Conservation (phyloP, 2,888 invertebrate species). For the Euzetes globulus region DNA sequence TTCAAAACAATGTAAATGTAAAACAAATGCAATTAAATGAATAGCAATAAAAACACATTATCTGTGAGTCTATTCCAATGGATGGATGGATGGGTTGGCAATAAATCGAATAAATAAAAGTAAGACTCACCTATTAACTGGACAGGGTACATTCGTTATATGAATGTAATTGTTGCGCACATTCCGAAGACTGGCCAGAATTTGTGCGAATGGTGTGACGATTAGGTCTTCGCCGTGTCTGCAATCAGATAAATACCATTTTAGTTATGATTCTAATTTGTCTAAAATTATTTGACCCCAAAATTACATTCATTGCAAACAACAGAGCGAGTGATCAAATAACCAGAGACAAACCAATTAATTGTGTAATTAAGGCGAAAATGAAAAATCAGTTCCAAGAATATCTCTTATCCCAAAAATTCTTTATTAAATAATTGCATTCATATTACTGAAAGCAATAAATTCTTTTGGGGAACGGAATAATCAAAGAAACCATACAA, state of each 20-base stretch:
- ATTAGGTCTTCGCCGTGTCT: constrained; percentile 99
- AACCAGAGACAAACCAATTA: not conserved
- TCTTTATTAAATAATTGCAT: not conserved
- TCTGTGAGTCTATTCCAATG: not conserved
- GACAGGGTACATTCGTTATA: constrained; percentile 79
- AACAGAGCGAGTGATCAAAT: not conserved
- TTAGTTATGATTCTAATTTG: not conserved
- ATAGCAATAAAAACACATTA: constrained; percentile 23
- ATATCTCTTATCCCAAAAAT: not conserved
- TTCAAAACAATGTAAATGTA: not conserved
- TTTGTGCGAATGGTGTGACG: constrained; percentile 99
- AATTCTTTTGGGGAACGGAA: not conserved
- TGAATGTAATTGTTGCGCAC: constrained; percentile 95
- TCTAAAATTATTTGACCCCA: not conserved
- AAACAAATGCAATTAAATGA: not conserved
- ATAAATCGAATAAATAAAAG: not conserved
- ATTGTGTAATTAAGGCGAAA: not conserved
- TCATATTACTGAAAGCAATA: not conserved
- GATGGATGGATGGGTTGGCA: not conserved
- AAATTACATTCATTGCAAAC: not conserved
- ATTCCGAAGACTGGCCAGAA: constrained; percentile 95
- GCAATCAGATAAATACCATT: constrained; percentile 47
- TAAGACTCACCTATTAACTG: constrained; percentile 69
- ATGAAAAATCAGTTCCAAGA: constrained; percentile 7
- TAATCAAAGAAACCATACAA: too few species aligned